Evolutionary conservation across 2,113 vertebrate genomes (phyloP).

Genomic region (Oenanthe oenanthe): DNA sequence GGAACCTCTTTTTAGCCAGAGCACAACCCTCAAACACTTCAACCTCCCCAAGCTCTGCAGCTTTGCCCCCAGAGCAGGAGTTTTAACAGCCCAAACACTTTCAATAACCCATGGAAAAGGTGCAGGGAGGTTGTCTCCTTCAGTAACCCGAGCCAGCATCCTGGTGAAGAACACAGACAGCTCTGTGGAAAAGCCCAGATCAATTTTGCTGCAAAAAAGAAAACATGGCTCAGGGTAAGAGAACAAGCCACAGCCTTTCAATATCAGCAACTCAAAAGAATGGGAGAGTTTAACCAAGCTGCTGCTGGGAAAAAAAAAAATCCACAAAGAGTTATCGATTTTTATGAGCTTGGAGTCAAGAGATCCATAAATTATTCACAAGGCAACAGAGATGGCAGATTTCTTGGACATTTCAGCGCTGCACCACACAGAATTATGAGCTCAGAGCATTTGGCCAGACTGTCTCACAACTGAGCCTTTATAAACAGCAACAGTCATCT

Average conservation of each 20-base stretch:
- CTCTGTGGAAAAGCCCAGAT: not conserved
- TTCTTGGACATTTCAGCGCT: not conserved
- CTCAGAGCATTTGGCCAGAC: not conserved
- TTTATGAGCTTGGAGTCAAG: conserved; percentile 40
- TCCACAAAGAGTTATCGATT: conserved; percentile 13
- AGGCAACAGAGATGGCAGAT: conserved; percentile 31
- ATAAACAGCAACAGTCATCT: not conserved
- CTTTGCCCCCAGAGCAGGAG: not conserved
- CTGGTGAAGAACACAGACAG: not conserved
- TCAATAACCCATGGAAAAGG: not conserved
- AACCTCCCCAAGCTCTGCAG: not conserved
- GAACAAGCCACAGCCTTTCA: conserved; percentile 3
- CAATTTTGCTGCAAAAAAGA: not conserved
- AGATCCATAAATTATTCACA: conserved; percentile 41
- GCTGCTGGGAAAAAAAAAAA: not conserved
- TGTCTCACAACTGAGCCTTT: not conserved
- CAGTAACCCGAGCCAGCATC: not conserved
- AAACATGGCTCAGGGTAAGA: not conserved
- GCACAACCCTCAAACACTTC: accelerated
- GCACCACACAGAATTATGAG: not conserved
- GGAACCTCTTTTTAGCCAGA: not conserved
- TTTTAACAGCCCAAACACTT: not conserved
- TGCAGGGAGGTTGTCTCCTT: not conserved
- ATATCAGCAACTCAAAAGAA: conserved; percentile 34
- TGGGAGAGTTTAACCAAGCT: conserved; percentile 38